Evolutionary conservation across 1,140 invertebrate species (phyloP), one percentile per base, ranked within the genome.

Genomic region (Mylabris phalerata): DNA sequence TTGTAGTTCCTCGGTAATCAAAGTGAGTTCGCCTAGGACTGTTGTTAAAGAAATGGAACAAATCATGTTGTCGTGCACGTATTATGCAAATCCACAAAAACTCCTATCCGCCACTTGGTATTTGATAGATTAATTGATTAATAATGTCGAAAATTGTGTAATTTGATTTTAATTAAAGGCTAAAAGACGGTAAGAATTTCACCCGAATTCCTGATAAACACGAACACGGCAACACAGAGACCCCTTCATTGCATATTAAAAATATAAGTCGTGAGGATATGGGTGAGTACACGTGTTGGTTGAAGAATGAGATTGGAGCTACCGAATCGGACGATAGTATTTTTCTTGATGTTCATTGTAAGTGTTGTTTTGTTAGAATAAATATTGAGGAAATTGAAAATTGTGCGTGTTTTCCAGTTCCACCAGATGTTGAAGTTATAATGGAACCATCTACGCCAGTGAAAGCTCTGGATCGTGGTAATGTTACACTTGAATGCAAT

Each of bases 401-500:
- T 42, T 42, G 26, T 42, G 13, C 19, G 6, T 46, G 42, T 47
- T 25, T 55, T 76, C 9, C 73, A 91, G 89, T 82, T 76, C 85
- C 87, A 62, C 90, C 90, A 0, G 78, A 81, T 66, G 90, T 93
- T 0, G 80, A 82, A 59, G 81, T 94, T 25, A 77, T 79, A 45
- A 92, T 92, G 84, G 83, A 86, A 52, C 86, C 90, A 7, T 74
- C 81, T 3, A 78, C 78, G 1, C 87, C 90, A 0, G 83, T 94
- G 10, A 84, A 87, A 64, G 90, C 93, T 65, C 82, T 82, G n/a
- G 87, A 89, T 50, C 80, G 85, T 56, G 77, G 81, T 38, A 93
- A 92, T 72, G 88, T 93, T 19, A 90, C 89, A 0, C 75, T 95
- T 13, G 82, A 82, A 38, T 95, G 93, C 68, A 84, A 91, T 57